A percentile compares a stretch with the other conserved stretches of the same genome.
Evolutionary conservation across 92 coral and sea anemone species (phyloP).

Genomic region (Siderastrea siderea): DNA sequence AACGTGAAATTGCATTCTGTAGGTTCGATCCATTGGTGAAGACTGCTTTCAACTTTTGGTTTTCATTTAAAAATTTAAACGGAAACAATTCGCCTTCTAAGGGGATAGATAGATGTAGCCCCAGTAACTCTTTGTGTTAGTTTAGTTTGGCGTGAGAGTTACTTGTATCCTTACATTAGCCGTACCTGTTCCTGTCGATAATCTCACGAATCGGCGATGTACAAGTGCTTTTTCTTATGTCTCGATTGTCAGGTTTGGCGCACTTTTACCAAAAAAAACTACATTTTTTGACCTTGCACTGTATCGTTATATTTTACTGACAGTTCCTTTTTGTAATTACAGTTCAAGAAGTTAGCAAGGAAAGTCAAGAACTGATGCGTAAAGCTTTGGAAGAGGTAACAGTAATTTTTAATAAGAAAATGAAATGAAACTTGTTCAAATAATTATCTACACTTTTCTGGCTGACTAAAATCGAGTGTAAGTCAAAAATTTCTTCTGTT

Average conservation of each 20-base stretch:
- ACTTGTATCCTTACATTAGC: no score
- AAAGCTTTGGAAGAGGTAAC: slow-evolving; percentile 94
- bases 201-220: no score
- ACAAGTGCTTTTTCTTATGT: no score
- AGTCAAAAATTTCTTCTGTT: neutral
- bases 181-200: no score
- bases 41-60: no score
- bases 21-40: neutral
- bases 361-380: slow-evolving; percentile 95
- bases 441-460: neutral
- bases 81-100: neutral
- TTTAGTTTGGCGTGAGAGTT: no score
- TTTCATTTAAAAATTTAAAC: neutral
- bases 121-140: no score
- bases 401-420: neutral
- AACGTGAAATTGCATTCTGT: no score
- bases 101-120: no score
- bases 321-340: neutral
- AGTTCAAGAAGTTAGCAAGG: slow-evolving; percentile 98
- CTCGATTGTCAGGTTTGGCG: no score
- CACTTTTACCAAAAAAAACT: no score
- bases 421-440: no score
- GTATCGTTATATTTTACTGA: neutral
- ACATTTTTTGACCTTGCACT: neutral
- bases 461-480: neutral